These are phyloP conservation scores for Pachycephala philippinensis DNA, from an alignment of 2,113 vertebrate genomes.

Conservation along the genomic window DNA sequence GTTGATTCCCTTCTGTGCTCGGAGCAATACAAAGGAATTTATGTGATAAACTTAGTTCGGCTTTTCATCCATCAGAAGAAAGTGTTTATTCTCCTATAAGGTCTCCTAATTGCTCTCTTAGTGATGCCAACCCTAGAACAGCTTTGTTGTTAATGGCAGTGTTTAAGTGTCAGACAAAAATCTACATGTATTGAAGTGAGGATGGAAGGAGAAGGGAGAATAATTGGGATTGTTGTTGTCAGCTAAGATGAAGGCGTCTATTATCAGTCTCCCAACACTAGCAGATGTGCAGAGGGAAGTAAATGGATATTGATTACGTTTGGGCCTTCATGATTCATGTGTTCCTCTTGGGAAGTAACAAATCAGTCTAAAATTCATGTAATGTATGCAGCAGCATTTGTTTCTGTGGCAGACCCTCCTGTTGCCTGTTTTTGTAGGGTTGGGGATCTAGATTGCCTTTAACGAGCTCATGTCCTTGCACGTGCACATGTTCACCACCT, in stretches of 20 bases:
- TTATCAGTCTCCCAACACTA: neutral
- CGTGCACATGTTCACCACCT: neutral
- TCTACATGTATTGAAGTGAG: neutral
- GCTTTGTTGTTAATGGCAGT: neutral
- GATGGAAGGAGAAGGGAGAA: neutral
- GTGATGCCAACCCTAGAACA: neutral
- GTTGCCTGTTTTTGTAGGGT: neutral
- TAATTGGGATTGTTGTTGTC: neutral
- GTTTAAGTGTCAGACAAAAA: neutral
- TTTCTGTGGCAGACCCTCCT: slow-evolving; percentile 18
- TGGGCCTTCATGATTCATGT: neutral
- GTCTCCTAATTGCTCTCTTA: neutral
- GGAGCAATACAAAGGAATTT: neutral
- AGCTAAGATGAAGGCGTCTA: neutral
- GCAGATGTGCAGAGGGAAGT: slow-evolving; percentile 31
- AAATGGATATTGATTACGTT: slow-evolving; percentile 54
- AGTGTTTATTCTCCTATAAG: neutral
- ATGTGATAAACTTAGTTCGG: neutral
- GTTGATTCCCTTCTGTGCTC: neutral
- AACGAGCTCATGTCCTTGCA: slow-evolving; percentile 33
- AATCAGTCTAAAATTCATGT: slow-evolving; percentile 14
- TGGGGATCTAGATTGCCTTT: neutral
- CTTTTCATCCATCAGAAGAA: neutral
- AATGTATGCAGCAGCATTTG: slow-evolving; percentile 17
- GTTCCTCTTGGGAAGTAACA: neutral